Evolutionary conservation across 2,888 invertebrate genomes (phyloP), one percentile per base, ranked within the genome.

Genomic region (Lasioglossum leucozonium): DNA sequence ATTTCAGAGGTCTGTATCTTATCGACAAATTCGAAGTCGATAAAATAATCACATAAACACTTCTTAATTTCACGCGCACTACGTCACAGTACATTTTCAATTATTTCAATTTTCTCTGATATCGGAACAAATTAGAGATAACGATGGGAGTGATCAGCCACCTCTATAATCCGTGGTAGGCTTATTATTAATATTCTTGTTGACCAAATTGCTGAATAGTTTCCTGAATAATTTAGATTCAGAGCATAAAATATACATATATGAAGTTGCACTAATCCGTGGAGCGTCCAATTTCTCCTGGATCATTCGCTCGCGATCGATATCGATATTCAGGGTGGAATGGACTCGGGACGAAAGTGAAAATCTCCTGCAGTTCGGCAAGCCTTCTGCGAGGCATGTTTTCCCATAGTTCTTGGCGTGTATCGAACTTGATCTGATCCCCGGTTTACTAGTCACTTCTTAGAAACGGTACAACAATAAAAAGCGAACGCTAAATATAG

Each of bases 401-500:
- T 67, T 37, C 67, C 67, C 8, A 11, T 67, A 34, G 34, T 37
- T 37, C 18, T 2, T 8, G 16, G 30, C 34, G 65, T 37, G 34
- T 22, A 67, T 34, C 34, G 67, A 67, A 40, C 67, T 67, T 67
- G 67, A 67, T 67, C 67, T 37, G 37, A 67, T 67, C n/a, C 37
- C 11, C 34, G 11, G 67, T 51, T 37, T 22, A 10, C 67, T 34
- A n/a, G 67, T 40, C 34, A n/a, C 67, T 37, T 37, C 22, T 34
- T 22, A 40, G 67, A 67, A 67, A 67, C 67, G 67, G 37, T 3
- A 67, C 71, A 88, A 90, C 85, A 86, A 91, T 88, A 92, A 92
- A 90, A 88, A 87, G 87, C 83, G 72, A 22, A 22, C 72, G 87
- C 92, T 93, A 93, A 94, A 93, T 93, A 93, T 93, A 94, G 92